Base-by-base conservation (phyloP, 92 coral and sea anemone species). In the Nematostella vectensis region DNA sequence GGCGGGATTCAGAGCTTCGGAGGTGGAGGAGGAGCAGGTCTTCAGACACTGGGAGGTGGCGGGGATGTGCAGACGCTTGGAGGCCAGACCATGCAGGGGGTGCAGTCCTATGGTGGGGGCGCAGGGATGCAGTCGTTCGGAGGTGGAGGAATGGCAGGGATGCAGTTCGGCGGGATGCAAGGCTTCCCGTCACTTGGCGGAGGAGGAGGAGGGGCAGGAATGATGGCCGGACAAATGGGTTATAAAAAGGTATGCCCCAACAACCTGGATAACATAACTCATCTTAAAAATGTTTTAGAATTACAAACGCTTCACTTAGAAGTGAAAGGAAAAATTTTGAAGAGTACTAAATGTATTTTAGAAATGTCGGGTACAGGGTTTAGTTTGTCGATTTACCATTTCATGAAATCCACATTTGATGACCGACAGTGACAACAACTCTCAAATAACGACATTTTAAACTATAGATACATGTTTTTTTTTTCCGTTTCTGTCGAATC, bases 161-260 rank as follows among this genome's bases (percentile, higher is more conserved):
- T 51, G 37, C 52, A 37, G 17, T 57, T 27, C 4, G 61, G 59
- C 11, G 72, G 85, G 33, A 28, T 65, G 21, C 53, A 55, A 10
- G 74, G 74, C 0, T 29, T 71, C 4, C 62, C 38, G 13, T 51
- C 79, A 31, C 37, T 66, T 71, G 81, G 76, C 22, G 79, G 78
- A 11, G 74, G 16, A 1, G 51, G 39, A 9, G 55, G 50, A 9
- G 63, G 50, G 8, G 42, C 9, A 36, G 51, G 51, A 19, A 45
- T 45, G 51, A 45, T 45, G 51, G 9, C 51, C 9, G 18, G 23
- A 4, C 51, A 45, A 47, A 65, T 65, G 61, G 47, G 61, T 29
- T 65, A 11, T 42, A 65, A 65, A 42, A 65, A 65, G 37, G 71
- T 65, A 33, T 6, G 40, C 40, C 6, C 6, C 15, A 33, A 33